These are phyloP conservation scores for Styela clava DNA, from an alignment of 23 tunicate species.

Conservation along the genomic window DNA sequence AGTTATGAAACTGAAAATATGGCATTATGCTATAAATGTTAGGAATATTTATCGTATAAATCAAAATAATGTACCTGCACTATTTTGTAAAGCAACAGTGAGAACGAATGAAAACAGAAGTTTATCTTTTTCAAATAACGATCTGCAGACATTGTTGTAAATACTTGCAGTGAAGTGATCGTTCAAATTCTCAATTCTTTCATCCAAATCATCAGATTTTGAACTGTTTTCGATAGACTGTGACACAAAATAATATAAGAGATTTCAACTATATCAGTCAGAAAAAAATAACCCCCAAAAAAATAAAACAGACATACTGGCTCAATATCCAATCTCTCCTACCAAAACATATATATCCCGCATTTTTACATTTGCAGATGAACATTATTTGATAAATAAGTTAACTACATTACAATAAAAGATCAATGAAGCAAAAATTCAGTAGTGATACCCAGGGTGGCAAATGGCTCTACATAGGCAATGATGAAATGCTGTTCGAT, in stretches of 20 bases:
- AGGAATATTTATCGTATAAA: too few relatives aligned
- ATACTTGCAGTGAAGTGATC: slow-evolving; percentile 89
- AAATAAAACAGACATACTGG: background rate
- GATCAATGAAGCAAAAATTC: too few relatives aligned
- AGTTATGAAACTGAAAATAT: too few relatives aligned
- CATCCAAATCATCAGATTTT: slow-evolving; percentile 57
- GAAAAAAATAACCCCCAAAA: background rate
- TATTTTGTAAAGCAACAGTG: slow-evolving; percentile 75
- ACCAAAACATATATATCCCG: too few relatives aligned
- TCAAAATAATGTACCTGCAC: slow-evolving; percentile 75
- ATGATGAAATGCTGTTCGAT: too few relatives aligned
- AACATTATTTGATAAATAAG: too few relatives aligned
- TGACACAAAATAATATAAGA: background rate
- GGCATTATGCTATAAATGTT: too few relatives aligned
- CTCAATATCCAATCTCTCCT: background rate
- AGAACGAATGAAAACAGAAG: slow-evolving; percentile 84
- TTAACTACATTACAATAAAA: too few relatives aligned
- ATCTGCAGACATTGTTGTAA: slow-evolving; percentile 93
- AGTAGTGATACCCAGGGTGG: too few relatives aligned
- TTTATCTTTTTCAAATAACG: slow-evolving; percentile 93
- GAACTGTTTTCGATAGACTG: slow-evolving; percentile 86
- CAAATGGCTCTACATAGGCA: too few relatives aligned
- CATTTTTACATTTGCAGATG: too few relatives aligned
- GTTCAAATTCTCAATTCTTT: slow-evolving; percentile 79
- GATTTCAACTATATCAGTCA: background rate